A percentile compares a stretch with the other conserved stretches of the same genome.
Evolutionary conservation across 2,113 vertebrate genomes (phyloP).

Genomic region (Nyctereutes procyonoides): DNA sequence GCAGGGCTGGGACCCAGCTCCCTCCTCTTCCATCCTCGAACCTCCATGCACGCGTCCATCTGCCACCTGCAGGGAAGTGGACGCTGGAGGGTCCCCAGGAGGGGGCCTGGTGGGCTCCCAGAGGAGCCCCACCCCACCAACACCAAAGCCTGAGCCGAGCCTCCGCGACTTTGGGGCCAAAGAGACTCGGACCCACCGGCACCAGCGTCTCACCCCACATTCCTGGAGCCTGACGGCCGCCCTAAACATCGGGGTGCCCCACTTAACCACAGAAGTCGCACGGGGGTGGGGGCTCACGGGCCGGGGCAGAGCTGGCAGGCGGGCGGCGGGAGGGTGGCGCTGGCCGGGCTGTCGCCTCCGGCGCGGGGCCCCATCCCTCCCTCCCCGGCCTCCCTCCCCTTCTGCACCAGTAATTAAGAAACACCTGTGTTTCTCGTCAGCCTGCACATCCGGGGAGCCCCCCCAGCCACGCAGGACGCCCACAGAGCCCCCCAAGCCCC

Average conservation of each 20-base stretch:
- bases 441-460: conserved; percentile 7
- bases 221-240: neutral
- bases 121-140: rapidly evolving
- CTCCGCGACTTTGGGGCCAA: neutral
- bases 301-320: neutral
- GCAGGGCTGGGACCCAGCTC: too few species aligned
- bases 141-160: rapidly evolving
- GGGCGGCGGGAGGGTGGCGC: neutral
- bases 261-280: neutral
- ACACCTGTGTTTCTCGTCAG: conserved; percentile 85
- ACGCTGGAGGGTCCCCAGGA: rapidly evolving
- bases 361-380: conserved; percentile 52
- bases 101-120: rapidly evolving
- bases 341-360: neutral
- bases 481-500: neutral
- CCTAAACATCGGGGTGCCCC: neutral
- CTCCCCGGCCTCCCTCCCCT: conserved; percentile 80
- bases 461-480: neutral
- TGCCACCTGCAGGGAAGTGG: neutral
- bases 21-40: neutral
- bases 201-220: neutral
- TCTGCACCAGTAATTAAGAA: conserved; percentile 87
- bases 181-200: rapidly evolving
- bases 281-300: neutral
- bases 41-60: neutral